Percentiles rank a stretch among this genome's conserved stretches.
phyloP scores from a whole-genome alignment of 2,888 invertebrate species.

The Elysia crispata region DNA sequence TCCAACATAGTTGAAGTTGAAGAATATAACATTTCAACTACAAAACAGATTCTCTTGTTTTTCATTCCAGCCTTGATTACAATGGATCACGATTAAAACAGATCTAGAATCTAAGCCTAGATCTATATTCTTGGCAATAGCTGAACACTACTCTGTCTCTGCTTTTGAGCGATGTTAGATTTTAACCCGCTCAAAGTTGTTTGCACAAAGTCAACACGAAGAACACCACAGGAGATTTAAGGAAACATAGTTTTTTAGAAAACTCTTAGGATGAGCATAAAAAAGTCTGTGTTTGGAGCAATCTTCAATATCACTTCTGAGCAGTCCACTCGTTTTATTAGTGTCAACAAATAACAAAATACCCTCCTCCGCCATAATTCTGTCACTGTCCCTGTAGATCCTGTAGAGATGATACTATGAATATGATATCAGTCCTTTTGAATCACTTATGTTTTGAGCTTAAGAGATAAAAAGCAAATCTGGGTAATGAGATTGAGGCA shows the following conservation, averaged over 20 bases:
- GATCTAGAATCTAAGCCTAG: background rate
- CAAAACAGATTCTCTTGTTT: too few species aligned
- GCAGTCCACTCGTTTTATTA: conserved; percentile 21
- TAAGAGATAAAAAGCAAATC: too few species aligned
- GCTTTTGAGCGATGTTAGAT: background rate
- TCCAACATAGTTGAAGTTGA: too few species aligned
- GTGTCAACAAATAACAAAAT: conserved; percentile 18
- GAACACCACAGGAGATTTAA: conserved; percentile 33
- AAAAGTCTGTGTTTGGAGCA: conserved; percentile 43
- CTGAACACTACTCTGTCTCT: background rate
- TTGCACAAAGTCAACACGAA: background rate
- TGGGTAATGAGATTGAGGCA: too few species aligned
- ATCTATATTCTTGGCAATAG: background rate
- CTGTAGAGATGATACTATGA: too few species aligned
- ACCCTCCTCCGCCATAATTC: conserved; percentile 29
- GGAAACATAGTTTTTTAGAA: conserved; percentile 43
- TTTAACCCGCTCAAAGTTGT: background rate
- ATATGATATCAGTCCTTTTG: too few species aligned
- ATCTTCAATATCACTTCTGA: conserved; percentile 29
- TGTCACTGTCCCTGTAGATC: too few species aligned
- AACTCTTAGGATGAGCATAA: conserved; percentile 53
- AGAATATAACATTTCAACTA: too few species aligned
- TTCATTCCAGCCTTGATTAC: too few species aligned
- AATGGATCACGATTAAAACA: too few species aligned
- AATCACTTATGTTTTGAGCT: too few species aligned